Percentiles rank a stretch among this genome's conserved stretches.
phyloP scores from a whole-genome alignment of 2,888 invertebrate species.

The Mamestra brassicae region DNA sequence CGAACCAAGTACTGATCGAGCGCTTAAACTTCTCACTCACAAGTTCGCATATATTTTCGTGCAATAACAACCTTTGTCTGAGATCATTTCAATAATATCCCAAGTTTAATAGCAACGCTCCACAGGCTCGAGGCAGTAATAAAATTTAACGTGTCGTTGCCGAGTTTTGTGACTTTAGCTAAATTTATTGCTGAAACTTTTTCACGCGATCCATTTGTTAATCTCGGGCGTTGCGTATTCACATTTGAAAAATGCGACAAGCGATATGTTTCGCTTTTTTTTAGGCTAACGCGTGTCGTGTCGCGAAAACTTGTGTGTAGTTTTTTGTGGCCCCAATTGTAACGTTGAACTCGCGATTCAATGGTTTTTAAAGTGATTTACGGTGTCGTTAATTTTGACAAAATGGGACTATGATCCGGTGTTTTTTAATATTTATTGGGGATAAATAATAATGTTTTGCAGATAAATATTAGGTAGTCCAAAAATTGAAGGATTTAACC shows the following conservation, averaged over 20 bases:
- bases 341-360: constrained; percentile 30
- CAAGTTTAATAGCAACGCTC: constrained; percentile 85
- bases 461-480: not conserved
- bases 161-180: constrained; percentile 82
- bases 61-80: constrained; percentile 81
- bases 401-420: constrained; percentile 15
- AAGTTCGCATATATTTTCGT: constrained; percentile 77
- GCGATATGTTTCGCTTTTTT: constrained; percentile 67
- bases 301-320: constrained; percentile 50
- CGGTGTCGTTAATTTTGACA: constrained; percentile 40
- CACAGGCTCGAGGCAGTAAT: constrained; percentile 80
- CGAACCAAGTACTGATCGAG: constrained; percentile 69
- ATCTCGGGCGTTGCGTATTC: constrained; percentile 76
- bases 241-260: constrained; percentile 74
- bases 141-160: constrained; percentile 87
- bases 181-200: constrained; percentile 86
- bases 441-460: not conserved
- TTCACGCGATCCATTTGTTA: constrained; percentile 85
- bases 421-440: constrained; percentile 11
- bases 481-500: not conserved
- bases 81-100: constrained; percentile 88
- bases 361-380: constrained; percentile 47
- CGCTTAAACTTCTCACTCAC: constrained; percentile 73
- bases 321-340: constrained; percentile 54
- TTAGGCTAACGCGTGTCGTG: constrained; percentile 37